Percentiles rank a stretch among this genome's conserved stretches.
These are phyloP conservation scores for Salticus scenicus DNA, from an alignment of 2,888 invertebrate species.

Conservation along the genomic window DNA sequence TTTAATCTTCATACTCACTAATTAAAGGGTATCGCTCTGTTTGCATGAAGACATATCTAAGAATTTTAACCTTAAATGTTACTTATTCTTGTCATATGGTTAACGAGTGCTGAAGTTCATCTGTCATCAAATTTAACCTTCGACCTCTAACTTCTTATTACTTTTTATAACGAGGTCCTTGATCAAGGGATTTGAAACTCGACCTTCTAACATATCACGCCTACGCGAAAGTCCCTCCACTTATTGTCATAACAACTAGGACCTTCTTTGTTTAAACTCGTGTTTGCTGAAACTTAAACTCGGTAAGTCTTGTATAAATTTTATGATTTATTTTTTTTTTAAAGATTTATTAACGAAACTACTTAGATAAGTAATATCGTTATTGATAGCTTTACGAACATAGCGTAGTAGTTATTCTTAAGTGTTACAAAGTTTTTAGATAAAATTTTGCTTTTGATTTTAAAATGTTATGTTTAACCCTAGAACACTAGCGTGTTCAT, in stretches of 20 bases:
- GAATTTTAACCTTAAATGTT: not conserved
- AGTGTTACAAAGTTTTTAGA: too few species aligned
- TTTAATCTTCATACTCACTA: not conserved
- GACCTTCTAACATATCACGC: slow-evolving; percentile 38
- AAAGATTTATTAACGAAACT: too few species aligned
- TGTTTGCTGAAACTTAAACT: too few species aligned
- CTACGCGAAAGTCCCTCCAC: slow-evolving; percentile 27
- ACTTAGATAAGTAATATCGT: too few species aligned
- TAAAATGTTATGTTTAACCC: too few species aligned
- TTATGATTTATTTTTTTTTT: too few species aligned
- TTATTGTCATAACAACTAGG: not conserved
- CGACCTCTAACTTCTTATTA: slow-evolving; percentile 14
- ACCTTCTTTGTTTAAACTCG: not conserved
- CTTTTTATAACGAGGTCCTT: slow-evolving; percentile 20
- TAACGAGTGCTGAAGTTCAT: slow-evolving; percentile 17
- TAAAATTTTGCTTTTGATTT: too few species aligned
- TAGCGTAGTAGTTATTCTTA: too few species aligned
- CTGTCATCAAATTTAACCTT: slow-evolving; percentile 27
- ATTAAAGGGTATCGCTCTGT: not conserved
- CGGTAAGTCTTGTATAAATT: too few species aligned
- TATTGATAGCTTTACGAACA: too few species aligned
- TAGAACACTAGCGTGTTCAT: too few species aligned
- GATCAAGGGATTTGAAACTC: slow-evolving; percentile 40
- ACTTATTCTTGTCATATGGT: slow-evolving; percentile 2
- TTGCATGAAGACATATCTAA: not conserved